Base-by-base conservation (phyloP, 2,797 vertebrate genomes). In the Coccyzus lansbergi region DNA sequence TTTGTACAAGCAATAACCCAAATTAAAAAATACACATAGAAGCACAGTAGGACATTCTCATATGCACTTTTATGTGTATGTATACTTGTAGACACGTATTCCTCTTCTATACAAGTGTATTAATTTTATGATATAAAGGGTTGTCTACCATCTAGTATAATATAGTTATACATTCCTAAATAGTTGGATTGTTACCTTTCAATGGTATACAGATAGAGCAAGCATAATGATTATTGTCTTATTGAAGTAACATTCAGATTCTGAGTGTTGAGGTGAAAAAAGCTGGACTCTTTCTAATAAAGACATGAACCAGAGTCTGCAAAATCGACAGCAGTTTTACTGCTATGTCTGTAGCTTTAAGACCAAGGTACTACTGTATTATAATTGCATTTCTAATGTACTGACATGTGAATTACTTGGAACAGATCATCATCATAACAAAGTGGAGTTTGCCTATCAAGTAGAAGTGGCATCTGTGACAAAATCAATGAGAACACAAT, bases 61-160 rank as follows among this genome's bases (percentile, higher is more conserved):
- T 53, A 75, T 12, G 3, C 5, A 25, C 25, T 78, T 64, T 31
- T 10, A 33, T 28, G 11, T 0, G 1, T 18, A 29, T 9, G 2
- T 14, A 5, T 65, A 42, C 59, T 68, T 80, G 8, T 24, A 12
- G 13, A 62, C 7, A 53, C 4, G 67, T 9, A 18, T 21, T 72
- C 12, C 16, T 52, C 5, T 59, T 85, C 49, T 29, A 13, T 18
- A 34, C 0, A 48, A 16, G 4, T 38, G 9, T 9, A 53, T 56
- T 78, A 58, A 36, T 55, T 40, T 86, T 58, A 75, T 38, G 3
- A 19, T 34, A 19, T 17, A 56, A 68, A 78, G 2, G 4, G 12
- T 80, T 85, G 44, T 5, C 15, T 51, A 15, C 4, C 52, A 3
- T 15, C 7, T 26, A 11, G 9, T 52, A 9, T 18, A 51, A 33